Percentiles rank a stretch among this genome's conserved stretches.
Conservation (phyloP, 2,113 vertebrate genomes). For the Litocranius walleri region DNA sequence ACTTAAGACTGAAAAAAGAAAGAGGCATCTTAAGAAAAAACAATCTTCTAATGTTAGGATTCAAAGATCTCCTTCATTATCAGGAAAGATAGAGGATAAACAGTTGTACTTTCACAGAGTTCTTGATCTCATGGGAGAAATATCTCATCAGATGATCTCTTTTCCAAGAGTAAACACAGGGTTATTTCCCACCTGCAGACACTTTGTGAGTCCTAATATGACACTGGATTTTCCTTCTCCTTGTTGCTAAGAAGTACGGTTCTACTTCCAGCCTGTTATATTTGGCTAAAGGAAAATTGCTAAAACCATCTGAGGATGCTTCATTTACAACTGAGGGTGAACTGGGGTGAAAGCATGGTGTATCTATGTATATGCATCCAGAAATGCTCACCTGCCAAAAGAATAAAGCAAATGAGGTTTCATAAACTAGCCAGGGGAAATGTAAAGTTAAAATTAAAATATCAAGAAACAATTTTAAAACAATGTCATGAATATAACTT, state of each 20-base stretch:
- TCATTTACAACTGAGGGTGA: rapidly evolving
- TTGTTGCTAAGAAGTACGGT: background rate
- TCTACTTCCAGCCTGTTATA: background rate
- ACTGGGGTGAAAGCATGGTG: rapidly evolving
- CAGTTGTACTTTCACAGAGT: background rate
- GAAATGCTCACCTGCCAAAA: background rate
- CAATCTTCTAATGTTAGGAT: background rate
- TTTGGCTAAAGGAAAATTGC: background rate
- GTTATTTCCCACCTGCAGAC: background rate
- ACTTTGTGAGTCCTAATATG: background rate
- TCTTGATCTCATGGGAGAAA: background rate
- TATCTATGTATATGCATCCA: background rate
- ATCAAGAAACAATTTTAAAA: background rate
- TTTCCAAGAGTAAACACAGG: background rate
- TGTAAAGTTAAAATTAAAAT: background rate
- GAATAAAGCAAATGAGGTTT: background rate
- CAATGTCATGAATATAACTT: background rate
- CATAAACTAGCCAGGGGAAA: background rate
- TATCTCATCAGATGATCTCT: background rate
- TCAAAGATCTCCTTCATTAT: background rate
- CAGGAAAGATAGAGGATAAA: background rate
- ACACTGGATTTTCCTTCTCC: background rate
- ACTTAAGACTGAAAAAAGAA: background rate
- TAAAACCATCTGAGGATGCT: background rate
- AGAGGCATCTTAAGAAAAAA: background rate